Evolutionary conservation across 2,888 invertebrate genomes (phyloP), one percentile per base, ranked within the genome.

Genomic region (Microplitis manilae): DNA sequence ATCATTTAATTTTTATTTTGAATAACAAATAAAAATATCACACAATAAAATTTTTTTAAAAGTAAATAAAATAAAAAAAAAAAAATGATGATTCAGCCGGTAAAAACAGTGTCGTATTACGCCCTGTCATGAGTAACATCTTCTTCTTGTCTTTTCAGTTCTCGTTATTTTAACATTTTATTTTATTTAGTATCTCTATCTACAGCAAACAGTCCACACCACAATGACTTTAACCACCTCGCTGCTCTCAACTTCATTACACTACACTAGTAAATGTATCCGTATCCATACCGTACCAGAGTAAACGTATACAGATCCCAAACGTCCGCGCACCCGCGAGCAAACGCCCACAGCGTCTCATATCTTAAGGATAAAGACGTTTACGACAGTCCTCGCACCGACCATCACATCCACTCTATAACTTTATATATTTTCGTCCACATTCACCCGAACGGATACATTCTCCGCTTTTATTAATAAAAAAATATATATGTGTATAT

Each of bases 321-420:
- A 84, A 84, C 85, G 83, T 83, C 83, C 80, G 84, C 83, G 82
- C 83, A 83, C 83, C 80, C 83, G 83, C 81, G 80, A 60, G 60
- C 65, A 40, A 80, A 86, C 88, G 87, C 88, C 87, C 87, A 87
- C 87, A 85, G 85, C 85, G 82, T 86, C 87, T 89, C 88, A 87
- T 89, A 89, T 89, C 88, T 89, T 87, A 87, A 86, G 86, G 85
- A 89, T 89, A 88, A 88, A 89, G 88, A 89, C 89, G 86, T 89
- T 89, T 88, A 89, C 88, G 89, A 89, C 86, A 85, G 89, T 87
- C 87, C 87, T 87, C 85, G 85, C 86, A 82, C 87, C 84, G 72
- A 74, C 74, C 50, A 17, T 38, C 60, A n/a, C 59, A 59, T 13
- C 69, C 76, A 67, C 70, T 50, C 71, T 39, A 59, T 69, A 77